Evolutionary conservation across 1,140 invertebrate species (phyloP).

Genomic region (Bombus ignitus): DNA sequence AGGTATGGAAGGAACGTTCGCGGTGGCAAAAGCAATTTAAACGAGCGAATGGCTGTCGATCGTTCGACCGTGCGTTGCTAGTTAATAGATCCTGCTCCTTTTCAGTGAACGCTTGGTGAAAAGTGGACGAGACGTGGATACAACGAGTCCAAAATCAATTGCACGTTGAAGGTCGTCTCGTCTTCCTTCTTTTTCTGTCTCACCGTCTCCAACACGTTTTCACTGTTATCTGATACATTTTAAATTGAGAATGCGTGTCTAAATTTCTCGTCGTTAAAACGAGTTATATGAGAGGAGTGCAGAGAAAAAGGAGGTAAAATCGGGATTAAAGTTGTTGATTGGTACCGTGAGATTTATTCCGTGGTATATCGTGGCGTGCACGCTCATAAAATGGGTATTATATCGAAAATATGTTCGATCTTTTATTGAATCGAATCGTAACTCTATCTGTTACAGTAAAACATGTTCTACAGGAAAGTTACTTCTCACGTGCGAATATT

Average conservation of each 20-base stretch:
- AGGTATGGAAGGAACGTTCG: background rate
- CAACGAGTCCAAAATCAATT: background rate
- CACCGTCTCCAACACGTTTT: background rate
- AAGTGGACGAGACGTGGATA: background rate
- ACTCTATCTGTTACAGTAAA: background rate
- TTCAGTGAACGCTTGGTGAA: background rate
- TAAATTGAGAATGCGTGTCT: background rate
- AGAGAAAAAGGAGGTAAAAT: background rate
- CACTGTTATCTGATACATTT: conserved; percentile 8
- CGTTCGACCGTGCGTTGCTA: conserved; percentile 8
- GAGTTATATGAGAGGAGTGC: background rate
- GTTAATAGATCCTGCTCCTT: conserved; percentile 4
- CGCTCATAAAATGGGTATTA: background rate
- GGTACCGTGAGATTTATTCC: background rate
- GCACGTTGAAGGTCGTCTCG: background rate
- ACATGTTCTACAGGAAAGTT: background rate
- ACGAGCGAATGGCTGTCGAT: conserved; percentile 12
- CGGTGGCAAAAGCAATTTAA: conserved; percentile 17
- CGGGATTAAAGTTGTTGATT: background rate
- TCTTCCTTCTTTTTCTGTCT: too few relatives aligned
- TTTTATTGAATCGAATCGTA: background rate
- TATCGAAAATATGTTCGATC: background rate
- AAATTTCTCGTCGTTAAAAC: background rate
- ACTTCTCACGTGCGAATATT: background rate
- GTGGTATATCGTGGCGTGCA: background rate